phyloP scores from a whole-genome alignment of 1,140 invertebrate species.

The Monomorium pharaonis region DNA sequence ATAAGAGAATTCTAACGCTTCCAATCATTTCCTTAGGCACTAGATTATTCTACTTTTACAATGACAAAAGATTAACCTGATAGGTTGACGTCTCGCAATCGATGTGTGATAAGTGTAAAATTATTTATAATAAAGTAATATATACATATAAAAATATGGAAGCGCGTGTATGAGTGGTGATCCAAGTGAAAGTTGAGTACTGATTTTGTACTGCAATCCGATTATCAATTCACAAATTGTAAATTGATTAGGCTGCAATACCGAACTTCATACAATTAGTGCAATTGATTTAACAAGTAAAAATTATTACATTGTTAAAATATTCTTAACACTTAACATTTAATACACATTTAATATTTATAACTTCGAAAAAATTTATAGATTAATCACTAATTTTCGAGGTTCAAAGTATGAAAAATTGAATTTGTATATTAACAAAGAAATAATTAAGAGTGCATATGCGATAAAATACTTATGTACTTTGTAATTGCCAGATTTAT shows the following conservation, averaged over 20 bases:
- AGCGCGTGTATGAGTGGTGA: not conserved
- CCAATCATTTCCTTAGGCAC: constrained; percentile 9
- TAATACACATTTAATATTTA: not conserved
- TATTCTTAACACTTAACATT: not conserved
- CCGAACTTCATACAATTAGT: not conserved
- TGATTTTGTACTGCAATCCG: not conserved
- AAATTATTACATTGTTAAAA: not conserved
- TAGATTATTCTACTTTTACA: constrained; percentile 27
- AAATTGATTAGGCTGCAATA: too few species aligned
- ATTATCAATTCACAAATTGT: not conserved
- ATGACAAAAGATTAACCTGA: constrained; percentile 17
- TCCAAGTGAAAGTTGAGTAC: not conserved
- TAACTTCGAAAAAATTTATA: not conserved
- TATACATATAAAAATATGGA: not conserved
- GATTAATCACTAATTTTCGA: not conserved
- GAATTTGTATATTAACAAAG: not conserved
- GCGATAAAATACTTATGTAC: not conserved
- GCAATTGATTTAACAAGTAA: not conserved
- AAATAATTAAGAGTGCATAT: not conserved
- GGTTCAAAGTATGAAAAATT: not conserved
- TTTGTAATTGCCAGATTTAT: not conserved
- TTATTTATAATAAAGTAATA: constrained; percentile 47
- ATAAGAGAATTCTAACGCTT: constrained; percentile 14
- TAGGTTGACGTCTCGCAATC: constrained; percentile 27
- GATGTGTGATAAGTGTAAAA: constrained; percentile 44